phyloP scores from a whole-genome alignment of 2,888 invertebrate genomes.

The Tipula vernalis region DNA sequence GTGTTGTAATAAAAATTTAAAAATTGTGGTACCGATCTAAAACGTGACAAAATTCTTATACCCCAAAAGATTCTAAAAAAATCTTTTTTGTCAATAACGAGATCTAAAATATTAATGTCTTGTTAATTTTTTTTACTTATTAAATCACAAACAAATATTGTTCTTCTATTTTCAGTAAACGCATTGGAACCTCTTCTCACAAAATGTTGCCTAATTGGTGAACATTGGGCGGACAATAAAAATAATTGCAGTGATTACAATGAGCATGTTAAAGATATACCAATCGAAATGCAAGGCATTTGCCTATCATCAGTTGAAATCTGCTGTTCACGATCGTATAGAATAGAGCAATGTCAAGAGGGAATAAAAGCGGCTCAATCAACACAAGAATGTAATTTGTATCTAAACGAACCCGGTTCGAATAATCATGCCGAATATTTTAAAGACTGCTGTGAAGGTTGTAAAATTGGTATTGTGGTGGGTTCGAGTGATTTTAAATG shows the following conservation, averaged over 20 bases:
- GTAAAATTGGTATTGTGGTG: conserved; percentile 48
- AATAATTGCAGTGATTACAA: conserved; percentile 38
- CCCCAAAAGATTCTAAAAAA: no score
- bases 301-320: conserved; percentile 50
- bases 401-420: conserved; percentile 19
- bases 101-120: no score
- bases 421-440: conserved; percentile 23
- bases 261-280: conserved; percentile 41
- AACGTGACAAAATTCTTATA: no score
- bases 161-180: not conserved
- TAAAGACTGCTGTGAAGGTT: conserved; percentile 49
- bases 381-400: conserved; percentile 22
- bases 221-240: conserved; percentile 37
- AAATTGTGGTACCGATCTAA: no score
- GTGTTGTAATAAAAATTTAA: no score
- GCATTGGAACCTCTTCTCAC: not conserved
- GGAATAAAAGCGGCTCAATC: conserved; percentile 28
- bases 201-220: conserved; percentile 42
- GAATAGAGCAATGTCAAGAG: conserved; percentile 30
- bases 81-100: no score
- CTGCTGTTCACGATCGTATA: conserved; percentile 45
- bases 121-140: no score
- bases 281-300: conserved; percentile 42
- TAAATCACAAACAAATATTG: no score
- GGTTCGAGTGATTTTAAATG: conserved; percentile 41